Evolutionary conservation across 2,113 vertebrate species (phyloP), one percentile per base, ranked within the genome.

Genomic region (Lampris incognitus): DNA sequence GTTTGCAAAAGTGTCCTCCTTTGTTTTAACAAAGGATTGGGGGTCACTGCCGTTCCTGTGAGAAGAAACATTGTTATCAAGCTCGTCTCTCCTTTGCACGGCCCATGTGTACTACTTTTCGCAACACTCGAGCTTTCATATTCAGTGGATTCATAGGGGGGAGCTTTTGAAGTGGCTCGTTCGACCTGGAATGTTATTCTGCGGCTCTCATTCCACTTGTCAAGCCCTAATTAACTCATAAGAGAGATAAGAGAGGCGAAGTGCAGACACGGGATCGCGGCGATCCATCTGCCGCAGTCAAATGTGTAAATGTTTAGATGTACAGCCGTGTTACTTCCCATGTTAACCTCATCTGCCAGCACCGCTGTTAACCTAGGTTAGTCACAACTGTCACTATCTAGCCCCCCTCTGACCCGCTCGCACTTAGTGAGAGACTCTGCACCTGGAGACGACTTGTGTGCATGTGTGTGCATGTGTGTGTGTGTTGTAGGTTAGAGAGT

Each of bases 281-380:
- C 5, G 5, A 92, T 90, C 84, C 44, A 81, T 92, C 88, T 85
- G 37, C 38, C 42, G 75, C 1, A 24, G 69, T 68, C 81, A 69
- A 36, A 48, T 62, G 74, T 80, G 81, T 86, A 91, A 90, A 93
- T 91, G 85, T 91, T 92, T 90, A 79, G 72, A 87, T 78, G 78
- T 91, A 44, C 84, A 76, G 81, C 85, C 68, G 75, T 79, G 85
- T 88, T 81, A 79, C 89, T 91, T 87, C 88, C 88, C 85, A 74
- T 87, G 87, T 88, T 85, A 75, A 85, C 72, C 71, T 61, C 72
- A 50, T 58, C 72, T 67, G 78, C 73, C 77, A 86, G 38, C 7
- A 11, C 59, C 24, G 4, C 3, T 46, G n/a, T 48, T 39, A 38
- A 64, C 39, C 36, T 3, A 40, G 38, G 1, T 91, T 86, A 84